Evolutionary conservation across 1,140 invertebrate genomes (phyloP).

Genomic region (Trachelipus rathkii): DNA sequence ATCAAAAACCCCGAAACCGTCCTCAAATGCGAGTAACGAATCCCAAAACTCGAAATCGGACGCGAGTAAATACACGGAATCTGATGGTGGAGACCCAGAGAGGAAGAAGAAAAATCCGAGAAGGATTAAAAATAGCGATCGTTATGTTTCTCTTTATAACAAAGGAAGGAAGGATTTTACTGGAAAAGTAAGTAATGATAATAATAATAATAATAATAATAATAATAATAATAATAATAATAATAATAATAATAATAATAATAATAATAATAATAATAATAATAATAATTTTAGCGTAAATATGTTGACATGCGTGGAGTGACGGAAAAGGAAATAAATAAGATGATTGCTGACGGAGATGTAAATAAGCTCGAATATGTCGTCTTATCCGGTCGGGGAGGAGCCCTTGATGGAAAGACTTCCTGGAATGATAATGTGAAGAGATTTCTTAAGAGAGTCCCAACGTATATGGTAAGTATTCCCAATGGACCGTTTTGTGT

Average conservation of each 20-base stretch:
- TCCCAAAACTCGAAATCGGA: neutral
- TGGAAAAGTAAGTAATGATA: neutral
- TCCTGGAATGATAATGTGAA: constrained; percentile 53
- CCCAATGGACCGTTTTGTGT: no score
- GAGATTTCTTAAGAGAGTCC: constrained; percentile 46
- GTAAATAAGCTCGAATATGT: constrained; percentile 52
- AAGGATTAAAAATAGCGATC: neutral
- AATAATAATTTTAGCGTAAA: constrained; percentile 9
- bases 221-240: constrained; percentile 3
- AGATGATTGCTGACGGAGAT: constrained; percentile 50
- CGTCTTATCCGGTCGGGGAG: constrained; percentile 53
- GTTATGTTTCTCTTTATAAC: neutral
- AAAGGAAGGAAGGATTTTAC: neutral
- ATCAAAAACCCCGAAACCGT: no score
- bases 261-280: no score
- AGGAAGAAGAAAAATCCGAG: neutral
- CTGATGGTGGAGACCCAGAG: neutral
- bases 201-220: neutral
- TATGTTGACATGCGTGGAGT: constrained; percentile 37
- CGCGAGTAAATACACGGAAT: neutral
- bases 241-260: neutral
- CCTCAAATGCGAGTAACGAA: no score
- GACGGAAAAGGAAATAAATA: constrained; percentile 41
- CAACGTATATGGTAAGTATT: constrained; percentile 45
- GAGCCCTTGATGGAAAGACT: constrained; percentile 51